Conservation (phyloP, 2,888 invertebrate genomes). For the Auanema sp. region DNA sequence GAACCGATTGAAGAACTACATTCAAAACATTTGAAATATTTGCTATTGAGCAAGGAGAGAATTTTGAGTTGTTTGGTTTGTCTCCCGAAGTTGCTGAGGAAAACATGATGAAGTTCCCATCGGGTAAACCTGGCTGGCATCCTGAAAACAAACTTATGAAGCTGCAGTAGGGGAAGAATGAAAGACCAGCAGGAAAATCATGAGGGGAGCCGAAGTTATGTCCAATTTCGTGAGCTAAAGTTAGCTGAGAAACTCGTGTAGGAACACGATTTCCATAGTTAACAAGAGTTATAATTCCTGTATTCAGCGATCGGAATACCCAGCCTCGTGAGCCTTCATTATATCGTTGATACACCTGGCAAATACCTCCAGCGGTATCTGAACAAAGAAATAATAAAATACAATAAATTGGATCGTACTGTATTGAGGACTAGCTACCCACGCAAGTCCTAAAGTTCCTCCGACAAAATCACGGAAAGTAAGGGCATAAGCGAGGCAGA, state of each 20-base stretch:
- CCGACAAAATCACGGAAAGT: slow-evolving; percentile 94
- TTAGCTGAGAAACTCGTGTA: slow-evolving; percentile 93
- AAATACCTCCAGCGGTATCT: slow-evolving; percentile 97
- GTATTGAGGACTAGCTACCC: slow-evolving; percentile 93
- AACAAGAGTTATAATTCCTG: slow-evolving; percentile 96
- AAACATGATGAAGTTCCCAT: slow-evolving; percentile 99
- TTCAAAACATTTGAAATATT: slow-evolving; percentile 59
- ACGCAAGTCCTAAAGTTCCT: slow-evolving; percentile 94
- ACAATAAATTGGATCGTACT: slow-evolving; percentile 38
- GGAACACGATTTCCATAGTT: slow-evolving; percentile 93
- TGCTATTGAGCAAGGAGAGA: slow-evolving; percentile 67
- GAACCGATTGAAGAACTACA: slow-evolving; percentile 53
- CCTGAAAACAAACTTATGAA: slow-evolving; percentile 63
- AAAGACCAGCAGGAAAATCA: slow-evolving; percentile 53
- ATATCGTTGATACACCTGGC: slow-evolving; percentile 92
- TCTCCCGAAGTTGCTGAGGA: slow-evolving; percentile 93
- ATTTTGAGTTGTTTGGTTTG: slow-evolving; percentile 93
- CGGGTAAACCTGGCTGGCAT: slow-evolving; percentile 84
- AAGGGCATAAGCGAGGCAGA: slow-evolving; percentile 98
- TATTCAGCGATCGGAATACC: slow-evolving; percentile 91
- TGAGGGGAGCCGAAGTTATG: slow-evolving; percentile 95
- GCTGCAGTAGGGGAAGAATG: neutral
- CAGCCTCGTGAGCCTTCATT: slow-evolving; percentile 87
- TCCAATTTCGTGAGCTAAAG: slow-evolving; percentile 96
- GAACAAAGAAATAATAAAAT: slow-evolving; percentile 30